phyloP scores from a whole-genome alignment of 2,888 invertebrate species.

The Clitarchus hookeri region DNA sequence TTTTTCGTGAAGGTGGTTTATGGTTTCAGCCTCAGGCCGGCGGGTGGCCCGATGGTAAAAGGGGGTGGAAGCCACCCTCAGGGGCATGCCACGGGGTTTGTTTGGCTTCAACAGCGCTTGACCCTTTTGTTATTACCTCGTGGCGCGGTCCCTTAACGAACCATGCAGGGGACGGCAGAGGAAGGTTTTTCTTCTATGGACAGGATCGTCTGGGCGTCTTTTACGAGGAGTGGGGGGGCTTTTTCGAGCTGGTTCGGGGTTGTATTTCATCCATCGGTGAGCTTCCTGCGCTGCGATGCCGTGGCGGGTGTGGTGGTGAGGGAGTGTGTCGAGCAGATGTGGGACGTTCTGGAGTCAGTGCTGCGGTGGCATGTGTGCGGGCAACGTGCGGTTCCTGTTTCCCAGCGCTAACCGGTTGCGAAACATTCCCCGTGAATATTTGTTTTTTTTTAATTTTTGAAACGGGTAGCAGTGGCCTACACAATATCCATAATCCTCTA shows the following conservation, averaged over 20 bases:
- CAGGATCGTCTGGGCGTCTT: neutral
- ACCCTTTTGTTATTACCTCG: constrained; percentile 1
- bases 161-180: neutral
- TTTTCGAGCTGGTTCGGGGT: neutral
- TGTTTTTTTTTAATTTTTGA: no score
- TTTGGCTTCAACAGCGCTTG: neutral
- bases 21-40: neutral
- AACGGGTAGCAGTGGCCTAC: no score
- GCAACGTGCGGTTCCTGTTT: neutral
- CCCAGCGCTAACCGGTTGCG: no score
- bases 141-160: neutral
- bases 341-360: neutral
- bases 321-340: neutral
- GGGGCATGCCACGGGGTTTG: neutral
- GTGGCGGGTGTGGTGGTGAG: neutral
- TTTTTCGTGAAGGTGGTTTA: neutral
- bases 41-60: neutral
- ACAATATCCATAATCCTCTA: no score
- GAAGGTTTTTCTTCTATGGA: neutral
- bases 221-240: neutral
- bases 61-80: neutral
- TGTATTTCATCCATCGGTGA: neutral
- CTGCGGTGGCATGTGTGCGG: neutral
- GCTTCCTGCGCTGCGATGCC: neutral
- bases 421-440: no score